A percentile compares a stretch with the other conserved stretches of the same genome.
phyloP scores from a whole-genome alignment of 2,888 invertebrate species.

The Brachyptera putata region DNA sequence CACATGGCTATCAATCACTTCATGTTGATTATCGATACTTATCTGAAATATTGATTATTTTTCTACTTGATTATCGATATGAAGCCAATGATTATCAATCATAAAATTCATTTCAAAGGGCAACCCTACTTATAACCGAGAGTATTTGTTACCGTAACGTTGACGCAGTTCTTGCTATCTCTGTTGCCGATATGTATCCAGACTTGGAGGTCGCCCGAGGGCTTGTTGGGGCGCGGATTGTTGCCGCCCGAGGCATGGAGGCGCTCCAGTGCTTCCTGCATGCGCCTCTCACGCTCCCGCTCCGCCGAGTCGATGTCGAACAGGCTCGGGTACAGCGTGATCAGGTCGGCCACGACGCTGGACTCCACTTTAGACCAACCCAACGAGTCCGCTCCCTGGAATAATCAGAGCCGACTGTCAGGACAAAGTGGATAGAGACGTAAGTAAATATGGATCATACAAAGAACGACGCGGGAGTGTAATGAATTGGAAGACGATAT shows the following conservation, averaged over 20 bases:
- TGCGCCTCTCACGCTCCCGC: constrained; percentile 67
- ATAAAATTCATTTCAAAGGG: no score
- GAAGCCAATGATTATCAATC: no score
- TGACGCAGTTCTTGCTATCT: constrained; percentile 52
- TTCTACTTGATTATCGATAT: no score
- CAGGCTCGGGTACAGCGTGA: constrained; percentile 67
- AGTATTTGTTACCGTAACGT: constrained; percentile 63
- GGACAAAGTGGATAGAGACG: no score
- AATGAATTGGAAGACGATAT: no score
- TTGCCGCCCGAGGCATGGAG: constrained; percentile 55
- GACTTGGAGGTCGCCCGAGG: constrained; percentile 74
- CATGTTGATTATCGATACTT: no score
- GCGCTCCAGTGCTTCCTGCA: constrained; percentile 66
- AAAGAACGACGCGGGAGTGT: no score
- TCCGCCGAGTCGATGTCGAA: constrained; percentile 77
- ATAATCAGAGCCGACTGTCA: no score
- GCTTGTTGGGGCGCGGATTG: constrained; percentile 49
- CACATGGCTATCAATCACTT: no score
- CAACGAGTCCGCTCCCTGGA: constrained; percentile 24
- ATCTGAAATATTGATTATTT: no score
- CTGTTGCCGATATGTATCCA: constrained; percentile 71
- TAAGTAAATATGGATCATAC: no score
- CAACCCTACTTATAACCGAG: no score
- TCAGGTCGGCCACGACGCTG: constrained; percentile 72
- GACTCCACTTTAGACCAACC: constrained; percentile 65